These are phyloP conservation scores for Sebastes nivosus DNA, from an alignment of 2,797 vertebrate species.

Conservation along the genomic window DNA sequence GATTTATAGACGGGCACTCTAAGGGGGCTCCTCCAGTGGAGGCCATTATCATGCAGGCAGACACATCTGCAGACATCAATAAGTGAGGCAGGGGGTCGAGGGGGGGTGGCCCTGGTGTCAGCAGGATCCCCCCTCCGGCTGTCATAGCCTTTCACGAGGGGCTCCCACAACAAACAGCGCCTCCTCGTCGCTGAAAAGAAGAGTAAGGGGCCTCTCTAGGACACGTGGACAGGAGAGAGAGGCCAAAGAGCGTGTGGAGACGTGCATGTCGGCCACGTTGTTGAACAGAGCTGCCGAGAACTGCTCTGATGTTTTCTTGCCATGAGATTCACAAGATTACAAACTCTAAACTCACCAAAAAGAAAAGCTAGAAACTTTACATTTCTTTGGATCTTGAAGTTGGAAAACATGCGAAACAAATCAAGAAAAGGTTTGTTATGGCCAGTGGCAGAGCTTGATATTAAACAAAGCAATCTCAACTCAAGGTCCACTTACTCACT, in stretches of 20 bases:
- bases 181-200: slow-evolving; percentile 43
- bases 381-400: not conserved
- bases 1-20: slow-evolving; percentile 71
- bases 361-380: not conserved
- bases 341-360: not conserved
- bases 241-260: slow-evolving; percentile 46
- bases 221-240: slow-evolving; percentile 60
- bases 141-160: slow-evolving; percentile 59
- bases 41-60: slow-evolving; percentile 76
- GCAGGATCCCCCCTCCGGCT: slow-evolving; percentile 56
- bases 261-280: not conserved
- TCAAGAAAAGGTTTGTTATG: not conserved
- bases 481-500: not conserved
- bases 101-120: slow-evolving; percentile 59
- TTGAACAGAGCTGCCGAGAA: not conserved
- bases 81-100: slow-evolving; percentile 54
- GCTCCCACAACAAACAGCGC: slow-evolving; percentile 56
- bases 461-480: not conserved
- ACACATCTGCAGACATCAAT: slow-evolving; percentile 82
- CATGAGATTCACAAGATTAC: not conserved
- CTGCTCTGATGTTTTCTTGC: not conserved
- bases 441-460: not conserved
- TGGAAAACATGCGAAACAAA: not conserved
- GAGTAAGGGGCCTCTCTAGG: slow-evolving; percentile 50
- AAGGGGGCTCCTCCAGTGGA: slow-evolving; percentile 55